phyloP scores from a whole-genome alignment of 2,113 vertebrate genomes.

The Erpornis zantholeuca region DNA sequence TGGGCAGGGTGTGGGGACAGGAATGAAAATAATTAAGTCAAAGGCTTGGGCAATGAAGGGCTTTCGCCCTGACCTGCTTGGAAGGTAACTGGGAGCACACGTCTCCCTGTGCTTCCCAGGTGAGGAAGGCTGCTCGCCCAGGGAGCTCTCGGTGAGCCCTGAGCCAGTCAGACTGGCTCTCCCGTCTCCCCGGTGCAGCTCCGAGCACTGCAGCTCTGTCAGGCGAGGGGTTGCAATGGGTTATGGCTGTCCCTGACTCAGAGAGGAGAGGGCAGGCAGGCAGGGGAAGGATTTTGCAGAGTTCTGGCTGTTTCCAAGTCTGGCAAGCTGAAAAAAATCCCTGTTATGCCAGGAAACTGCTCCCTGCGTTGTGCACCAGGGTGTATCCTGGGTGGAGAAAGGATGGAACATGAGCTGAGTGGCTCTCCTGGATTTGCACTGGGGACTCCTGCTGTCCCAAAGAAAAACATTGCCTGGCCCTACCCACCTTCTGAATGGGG shows the following conservation, averaged over 20 bases:
- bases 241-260: neutral
- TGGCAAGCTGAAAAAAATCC: neutral
- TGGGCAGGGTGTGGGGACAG: constrained; percentile 48
- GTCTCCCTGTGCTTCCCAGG: neutral
- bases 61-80: constrained; percentile 39
- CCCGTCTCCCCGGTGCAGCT: neutral
- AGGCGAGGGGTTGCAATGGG: neutral
- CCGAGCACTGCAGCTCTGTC: accelerated
- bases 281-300: neutral
- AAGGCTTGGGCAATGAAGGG: constrained; percentile 5
- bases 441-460: neutral
- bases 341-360: neutral
- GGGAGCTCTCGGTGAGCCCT: neutral
- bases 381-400: neutral
- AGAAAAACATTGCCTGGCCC: neutral
- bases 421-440: neutral
- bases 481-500: neutral
- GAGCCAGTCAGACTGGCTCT: constrained; percentile 45
- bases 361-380: neutral
- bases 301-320: neutral
- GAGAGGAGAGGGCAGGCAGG: neutral
- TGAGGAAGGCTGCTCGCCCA: neutral
- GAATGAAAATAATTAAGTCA: constrained; percentile 46
- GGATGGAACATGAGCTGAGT: neutral
- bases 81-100: constrained; percentile 35